Conservation (phyloP, 2,797 vertebrate genomes). For the Cryptoprocta ferox region DNA sequence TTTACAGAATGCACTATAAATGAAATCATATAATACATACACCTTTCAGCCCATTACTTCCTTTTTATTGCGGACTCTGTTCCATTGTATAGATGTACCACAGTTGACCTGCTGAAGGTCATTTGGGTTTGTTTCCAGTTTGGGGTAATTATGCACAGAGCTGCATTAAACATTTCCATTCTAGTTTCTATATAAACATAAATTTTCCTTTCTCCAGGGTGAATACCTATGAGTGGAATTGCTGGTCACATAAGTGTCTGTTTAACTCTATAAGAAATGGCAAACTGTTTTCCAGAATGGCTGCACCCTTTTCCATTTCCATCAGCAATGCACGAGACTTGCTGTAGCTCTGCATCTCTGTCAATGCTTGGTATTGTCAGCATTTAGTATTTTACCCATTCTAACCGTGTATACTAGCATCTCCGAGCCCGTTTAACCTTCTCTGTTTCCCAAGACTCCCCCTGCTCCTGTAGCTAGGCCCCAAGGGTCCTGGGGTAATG, state of each 20-base stretch:
- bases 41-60: background rate
- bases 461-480: background rate
- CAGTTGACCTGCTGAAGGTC: background rate
- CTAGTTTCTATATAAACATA: background rate
- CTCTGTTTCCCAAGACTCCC: background rate
- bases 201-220: background rate
- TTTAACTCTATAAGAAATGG: background rate
- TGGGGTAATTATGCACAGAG: background rate
- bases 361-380: background rate
- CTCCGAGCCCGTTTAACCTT: background rate
- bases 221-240: background rate
- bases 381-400: background rate
- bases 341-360: background rate
- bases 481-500: background rate
- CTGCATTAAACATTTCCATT: background rate
- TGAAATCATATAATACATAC: background rate
- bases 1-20: background rate
- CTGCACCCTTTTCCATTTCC: background rate
- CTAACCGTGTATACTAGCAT: background rate
- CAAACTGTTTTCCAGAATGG: background rate
- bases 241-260: background rate
- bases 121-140: background rate
- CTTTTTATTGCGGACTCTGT: background rate
- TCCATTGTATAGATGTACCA: background rate
- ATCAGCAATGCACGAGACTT: background rate